Conservation (phyloP, 2,888 invertebrate species). For the Acleris holmiana region DNA sequence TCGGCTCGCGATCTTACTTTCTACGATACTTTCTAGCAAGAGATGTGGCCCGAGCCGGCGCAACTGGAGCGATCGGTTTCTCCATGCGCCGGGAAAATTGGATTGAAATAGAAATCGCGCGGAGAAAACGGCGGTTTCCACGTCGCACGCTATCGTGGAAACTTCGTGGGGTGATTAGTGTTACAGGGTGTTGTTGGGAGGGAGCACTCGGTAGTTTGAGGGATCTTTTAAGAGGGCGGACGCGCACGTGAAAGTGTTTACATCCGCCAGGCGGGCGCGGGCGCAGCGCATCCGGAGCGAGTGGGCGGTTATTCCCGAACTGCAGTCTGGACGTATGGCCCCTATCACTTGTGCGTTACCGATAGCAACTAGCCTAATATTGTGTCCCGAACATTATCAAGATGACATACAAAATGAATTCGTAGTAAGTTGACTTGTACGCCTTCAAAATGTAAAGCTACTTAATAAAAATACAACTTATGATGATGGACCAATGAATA, state of each 20-base stretch:
- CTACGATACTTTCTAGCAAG: constrained; percentile 83
- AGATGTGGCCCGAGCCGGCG: constrained; percentile 79
- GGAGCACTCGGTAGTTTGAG: constrained; percentile 39
- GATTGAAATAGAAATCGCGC: constrained; percentile 83
- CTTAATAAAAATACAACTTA: too few relatives aligned
- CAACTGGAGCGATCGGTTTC: constrained; percentile 84
- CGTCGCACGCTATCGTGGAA: constrained; percentile 72
- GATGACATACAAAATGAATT: too few relatives aligned
- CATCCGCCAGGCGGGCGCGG: constrained; percentile 67
- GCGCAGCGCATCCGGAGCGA: constrained; percentile 46
- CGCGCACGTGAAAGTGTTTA: constrained; percentile 75
- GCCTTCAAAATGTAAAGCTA: too few relatives aligned
- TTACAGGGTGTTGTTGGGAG: constrained; percentile 25
- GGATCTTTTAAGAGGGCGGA: constrained; percentile 59
- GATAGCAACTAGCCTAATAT: constrained; percentile 37
- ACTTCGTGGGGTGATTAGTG: constrained; percentile 41
- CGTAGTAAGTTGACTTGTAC: too few relatives aligned
- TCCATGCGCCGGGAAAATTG: constrained; percentile 80
- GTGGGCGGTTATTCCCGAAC: constrained; percentile 32
- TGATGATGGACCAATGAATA: too few relatives aligned
- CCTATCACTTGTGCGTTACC: constrained; percentile 4
- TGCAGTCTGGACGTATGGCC: constrained; percentile 10
- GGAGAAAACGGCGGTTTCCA: constrained; percentile 79
- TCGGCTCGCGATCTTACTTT: constrained; percentile 80
- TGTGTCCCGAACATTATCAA: too few relatives aligned